Evolutionary conservation across 2,797 vertebrate species (phyloP).

Genomic region (Gymnopithys bicolor): DNA sequence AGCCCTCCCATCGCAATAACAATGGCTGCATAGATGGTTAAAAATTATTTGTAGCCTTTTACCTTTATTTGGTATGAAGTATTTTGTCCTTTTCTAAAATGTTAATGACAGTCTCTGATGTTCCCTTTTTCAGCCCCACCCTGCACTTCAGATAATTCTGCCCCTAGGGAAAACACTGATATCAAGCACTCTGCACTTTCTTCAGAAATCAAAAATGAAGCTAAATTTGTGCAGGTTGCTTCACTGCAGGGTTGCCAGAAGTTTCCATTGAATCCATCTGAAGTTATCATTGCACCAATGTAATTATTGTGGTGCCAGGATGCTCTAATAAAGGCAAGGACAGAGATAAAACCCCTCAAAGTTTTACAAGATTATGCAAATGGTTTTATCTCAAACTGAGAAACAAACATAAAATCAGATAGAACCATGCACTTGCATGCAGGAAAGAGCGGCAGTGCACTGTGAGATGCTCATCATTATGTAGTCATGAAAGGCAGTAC

Average conservation of each 20-base stretch:
- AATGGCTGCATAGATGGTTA: background rate
- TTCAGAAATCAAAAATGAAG: background rate
- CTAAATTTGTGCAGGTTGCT: background rate
- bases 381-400: background rate
- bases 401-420: background rate
- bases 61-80: background rate
- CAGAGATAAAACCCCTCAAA: accelerated
- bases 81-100: slow-evolving; percentile 18
- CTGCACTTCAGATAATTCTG: background rate
- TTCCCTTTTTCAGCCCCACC: background rate
- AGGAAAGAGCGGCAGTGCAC: background rate
- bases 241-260: background rate
- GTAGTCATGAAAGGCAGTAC: background rate
- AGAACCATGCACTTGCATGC: background rate
- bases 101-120: background rate
- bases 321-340: background rate
- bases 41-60: background rate
- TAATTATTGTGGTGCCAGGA: background rate
- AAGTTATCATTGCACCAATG: background rate
- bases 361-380: background rate
- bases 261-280: background rate
- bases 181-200: background rate
- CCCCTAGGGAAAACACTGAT: background rate
- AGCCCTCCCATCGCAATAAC: background rate
- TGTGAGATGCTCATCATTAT: background rate